Evolutionary conservation across 2,797 vertebrate species (phyloP).

Genomic region (Parauchenoglanis punctatus): DNA sequence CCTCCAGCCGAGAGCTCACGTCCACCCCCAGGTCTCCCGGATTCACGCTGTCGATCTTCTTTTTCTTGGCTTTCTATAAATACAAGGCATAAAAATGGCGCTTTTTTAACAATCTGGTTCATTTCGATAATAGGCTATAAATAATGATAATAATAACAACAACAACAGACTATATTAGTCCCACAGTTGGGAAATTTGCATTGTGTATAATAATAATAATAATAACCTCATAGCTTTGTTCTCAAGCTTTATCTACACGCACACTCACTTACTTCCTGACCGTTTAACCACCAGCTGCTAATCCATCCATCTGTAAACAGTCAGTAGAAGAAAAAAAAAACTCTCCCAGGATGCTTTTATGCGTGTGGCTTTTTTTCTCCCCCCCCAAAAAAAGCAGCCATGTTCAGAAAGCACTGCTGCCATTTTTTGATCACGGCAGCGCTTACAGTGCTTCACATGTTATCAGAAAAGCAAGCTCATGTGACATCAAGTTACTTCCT

Average conservation of each 20-base stretch:
- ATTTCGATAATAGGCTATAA: background rate
- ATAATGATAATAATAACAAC: background rate
- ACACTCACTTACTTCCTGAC: background rate
- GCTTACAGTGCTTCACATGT: background rate
- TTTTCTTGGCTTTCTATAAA: conserved; percentile 92
- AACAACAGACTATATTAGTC: too few species aligned
- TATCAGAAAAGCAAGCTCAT: background rate
- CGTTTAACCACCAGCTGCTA: background rate
- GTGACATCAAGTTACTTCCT: background rate
- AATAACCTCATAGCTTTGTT: background rate
- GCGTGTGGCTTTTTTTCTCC: background rate
- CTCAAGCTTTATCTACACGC: background rate
- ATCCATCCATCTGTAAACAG: background rate
- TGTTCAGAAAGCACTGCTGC: background rate
- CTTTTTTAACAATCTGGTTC: background rate
- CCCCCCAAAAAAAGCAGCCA: background rate
- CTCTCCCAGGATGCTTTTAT: background rate
- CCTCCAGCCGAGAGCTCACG: conserved; percentile 76
- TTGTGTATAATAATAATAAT: too few species aligned
- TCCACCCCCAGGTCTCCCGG: conserved; percentile 85
- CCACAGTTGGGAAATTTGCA: too few species aligned
- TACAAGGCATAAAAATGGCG: conserved; percentile 1
- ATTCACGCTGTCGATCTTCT: conserved; percentile 85
- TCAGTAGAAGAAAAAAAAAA: background rate
- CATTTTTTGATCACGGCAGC: background rate